Conservation (phyloP, 2,888 invertebrate species). For the Anthoptus insignis region DNA sequence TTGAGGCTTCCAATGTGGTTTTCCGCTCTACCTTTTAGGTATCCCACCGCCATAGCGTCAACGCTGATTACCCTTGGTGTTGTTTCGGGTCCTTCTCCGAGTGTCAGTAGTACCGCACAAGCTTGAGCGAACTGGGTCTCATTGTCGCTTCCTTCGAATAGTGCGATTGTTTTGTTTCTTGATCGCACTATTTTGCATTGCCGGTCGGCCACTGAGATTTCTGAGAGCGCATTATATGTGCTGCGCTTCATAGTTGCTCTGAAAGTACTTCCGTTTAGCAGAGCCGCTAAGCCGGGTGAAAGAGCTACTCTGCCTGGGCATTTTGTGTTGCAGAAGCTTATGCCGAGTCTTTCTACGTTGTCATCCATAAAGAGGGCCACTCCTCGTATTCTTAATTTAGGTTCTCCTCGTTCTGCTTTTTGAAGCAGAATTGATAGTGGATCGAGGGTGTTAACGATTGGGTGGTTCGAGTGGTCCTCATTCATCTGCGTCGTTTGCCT, state of each 20-base stretch:
- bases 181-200: conserved; percentile 13
- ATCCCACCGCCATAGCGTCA: not conserved
- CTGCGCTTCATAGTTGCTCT: conserved; percentile 11
- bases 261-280: conserved; percentile 2
- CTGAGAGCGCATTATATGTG: not conserved
- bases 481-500: not conserved
- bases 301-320: not conserved
- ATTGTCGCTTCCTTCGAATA: conserved; percentile 8
- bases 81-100: not conserved
- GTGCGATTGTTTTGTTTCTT: not conserved
- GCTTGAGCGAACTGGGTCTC: conserved; percentile 15
- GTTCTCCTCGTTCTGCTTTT: not conserved
- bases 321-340: not conserved
- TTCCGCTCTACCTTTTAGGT: not conserved
- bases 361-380: conserved; percentile 3
- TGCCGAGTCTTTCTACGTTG: conserved; percentile 3
- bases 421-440: not conserved
- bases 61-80: not conserved
- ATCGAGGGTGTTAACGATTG: not conserved
- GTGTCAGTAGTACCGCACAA: conserved; percentile 7
- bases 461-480: not conserved
- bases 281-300: not conserved
- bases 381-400: not conserved
- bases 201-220: not conserved
- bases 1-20: not conserved